phyloP scores from a whole-genome alignment of 2,113 vertebrate species.

The Meleagris gallopavo region DNA sequence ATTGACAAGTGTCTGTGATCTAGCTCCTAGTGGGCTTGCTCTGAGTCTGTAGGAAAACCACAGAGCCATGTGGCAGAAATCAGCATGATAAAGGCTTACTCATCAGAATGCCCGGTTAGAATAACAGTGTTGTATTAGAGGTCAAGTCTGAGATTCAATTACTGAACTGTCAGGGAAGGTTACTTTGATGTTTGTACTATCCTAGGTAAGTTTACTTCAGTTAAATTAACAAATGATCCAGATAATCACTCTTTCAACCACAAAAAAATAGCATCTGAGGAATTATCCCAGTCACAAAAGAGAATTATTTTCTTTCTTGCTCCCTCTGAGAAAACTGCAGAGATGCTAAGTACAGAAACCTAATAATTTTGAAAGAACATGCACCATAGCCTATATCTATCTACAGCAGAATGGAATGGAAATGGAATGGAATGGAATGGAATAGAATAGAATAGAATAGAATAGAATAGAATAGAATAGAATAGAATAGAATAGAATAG shows the following conservation, averaged over 20 bases:
- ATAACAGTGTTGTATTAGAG: background rate
- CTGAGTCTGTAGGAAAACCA: rapidly evolving
- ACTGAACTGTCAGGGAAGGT: background rate
- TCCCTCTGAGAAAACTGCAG: background rate
- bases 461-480: no score
- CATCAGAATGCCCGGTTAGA: background rate
- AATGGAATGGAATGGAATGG: no score
- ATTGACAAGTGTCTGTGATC: background rate
- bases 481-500: no score
- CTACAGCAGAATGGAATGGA: background rate
- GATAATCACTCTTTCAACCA: background rate
- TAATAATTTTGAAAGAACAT: background rate
- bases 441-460: no score
- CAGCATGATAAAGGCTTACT: background rate
- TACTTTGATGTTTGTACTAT: background rate
- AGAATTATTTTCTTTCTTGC: rapidly evolving
- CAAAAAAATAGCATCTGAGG: background rate
- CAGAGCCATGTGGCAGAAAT: background rate
- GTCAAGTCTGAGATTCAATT: background rate
- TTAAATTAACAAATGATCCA: background rate
- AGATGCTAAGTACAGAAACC: background rate
- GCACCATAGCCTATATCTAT: rapidly evolving
- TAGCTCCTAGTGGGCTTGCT: background rate
- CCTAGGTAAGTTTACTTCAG: background rate
- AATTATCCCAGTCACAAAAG: background rate